Percentiles rank a stretch among this genome's conserved stretches.
Evolutionary conservation across 2,113 vertebrate genomes (phyloP).

Genomic region (Urocitellus parryii): DNA sequence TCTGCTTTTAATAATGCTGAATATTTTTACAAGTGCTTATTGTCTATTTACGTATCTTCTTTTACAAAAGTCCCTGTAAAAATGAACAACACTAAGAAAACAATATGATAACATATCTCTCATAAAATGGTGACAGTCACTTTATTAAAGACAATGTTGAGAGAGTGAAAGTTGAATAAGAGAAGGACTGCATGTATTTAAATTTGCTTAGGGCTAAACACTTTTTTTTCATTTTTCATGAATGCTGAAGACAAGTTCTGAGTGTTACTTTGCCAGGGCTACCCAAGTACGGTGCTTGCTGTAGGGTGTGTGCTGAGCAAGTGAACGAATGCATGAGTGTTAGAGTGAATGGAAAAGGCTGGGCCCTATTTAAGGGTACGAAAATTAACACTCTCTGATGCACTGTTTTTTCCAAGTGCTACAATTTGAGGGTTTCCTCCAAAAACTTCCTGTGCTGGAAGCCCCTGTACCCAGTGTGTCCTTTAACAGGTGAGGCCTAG

Average conservation of each 20-base stretch:
- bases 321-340: background rate
- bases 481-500: too few relatives aligned
- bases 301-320: background rate
- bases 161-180: background rate
- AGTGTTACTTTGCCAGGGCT: background rate
- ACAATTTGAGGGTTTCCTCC: background rate
- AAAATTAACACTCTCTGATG: background rate
- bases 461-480: background rate
- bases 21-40: background rate
- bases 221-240: background rate
- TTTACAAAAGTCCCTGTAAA: background rate
- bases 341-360: background rate
- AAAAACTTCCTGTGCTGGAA: background rate
- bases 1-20: background rate
- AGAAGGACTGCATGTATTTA: background rate
- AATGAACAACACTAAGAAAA: background rate
- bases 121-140: background rate
- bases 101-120: background rate
- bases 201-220: background rate
- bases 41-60: background rate
- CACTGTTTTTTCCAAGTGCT: background rate
- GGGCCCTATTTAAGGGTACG: background rate
- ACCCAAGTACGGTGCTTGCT: fast-evolving
- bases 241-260: background rate
- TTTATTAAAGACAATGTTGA: background rate